phyloP scores from a whole-genome alignment of 2,797 vertebrate genomes.

The Hyperoplus immaculatus region DNA sequence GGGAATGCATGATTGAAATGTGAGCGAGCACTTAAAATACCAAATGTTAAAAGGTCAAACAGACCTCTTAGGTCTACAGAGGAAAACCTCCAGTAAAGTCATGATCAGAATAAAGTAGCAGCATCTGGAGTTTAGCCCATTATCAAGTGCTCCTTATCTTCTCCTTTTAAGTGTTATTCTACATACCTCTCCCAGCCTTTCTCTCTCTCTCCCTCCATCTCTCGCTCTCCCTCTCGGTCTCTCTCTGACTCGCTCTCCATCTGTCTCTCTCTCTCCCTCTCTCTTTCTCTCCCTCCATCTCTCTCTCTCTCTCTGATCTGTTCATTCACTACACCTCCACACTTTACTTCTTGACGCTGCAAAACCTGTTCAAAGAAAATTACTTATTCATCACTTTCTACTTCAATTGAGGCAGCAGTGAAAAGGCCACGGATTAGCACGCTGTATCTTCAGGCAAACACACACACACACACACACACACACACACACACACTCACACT shows the following conservation, averaged over 20 bases:
- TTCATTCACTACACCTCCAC: slow-evolving; percentile 23
- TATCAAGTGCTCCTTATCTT: neutral
- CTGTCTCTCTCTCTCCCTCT: neutral
- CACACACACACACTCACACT: slow-evolving; percentile 21
- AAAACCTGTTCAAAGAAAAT: slow-evolving; percentile 58
- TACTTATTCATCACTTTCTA: slow-evolving; percentile 60
- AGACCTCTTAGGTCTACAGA: neutral
- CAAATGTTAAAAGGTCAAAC: neutral
- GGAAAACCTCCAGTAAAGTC: neutral
- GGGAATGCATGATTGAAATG: too few relatives aligned
- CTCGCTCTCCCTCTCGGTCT: too few relatives aligned
- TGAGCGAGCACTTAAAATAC: too few relatives aligned
- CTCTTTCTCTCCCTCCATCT: slow-evolving; percentile 5
- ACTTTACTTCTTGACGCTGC: slow-evolving; percentile 19
- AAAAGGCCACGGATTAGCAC: slow-evolving; percentile 41
- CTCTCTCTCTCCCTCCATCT: too few relatives aligned
- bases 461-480: slow-evolving; percentile 3
- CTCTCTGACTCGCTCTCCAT: too few relatives aligned
- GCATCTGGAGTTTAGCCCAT: neutral
- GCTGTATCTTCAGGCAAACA: slow-evolving; percentile 32
- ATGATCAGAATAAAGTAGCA: neutral
- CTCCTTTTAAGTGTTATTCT: neutral
- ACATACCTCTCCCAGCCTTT: too few relatives aligned
- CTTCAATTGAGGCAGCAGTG: neutral
- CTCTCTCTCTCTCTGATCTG: slow-evolving; percentile 44